These are phyloP conservation scores for Ptilorrhoa leucosticta DNA, from an alignment of 2,113 vertebrate genomes.

Conservation along the genomic window DNA sequence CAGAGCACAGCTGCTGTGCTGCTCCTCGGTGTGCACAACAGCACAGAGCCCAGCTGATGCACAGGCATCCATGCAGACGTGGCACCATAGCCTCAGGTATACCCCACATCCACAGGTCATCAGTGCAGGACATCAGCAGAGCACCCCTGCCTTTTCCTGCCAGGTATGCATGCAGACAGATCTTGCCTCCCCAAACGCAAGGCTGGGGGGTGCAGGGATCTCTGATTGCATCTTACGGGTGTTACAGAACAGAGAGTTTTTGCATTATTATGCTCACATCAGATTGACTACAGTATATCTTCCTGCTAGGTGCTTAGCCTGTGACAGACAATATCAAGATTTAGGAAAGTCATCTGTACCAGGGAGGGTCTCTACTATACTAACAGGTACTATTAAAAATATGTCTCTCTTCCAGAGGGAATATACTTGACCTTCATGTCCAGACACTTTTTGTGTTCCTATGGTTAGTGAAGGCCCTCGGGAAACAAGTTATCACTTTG, in stretches of 20 bases:
- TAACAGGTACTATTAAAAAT: neutral
- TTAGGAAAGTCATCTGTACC: neutral
- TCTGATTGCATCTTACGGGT: neutral
- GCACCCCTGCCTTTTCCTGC: neutral
- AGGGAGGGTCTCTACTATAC: neutral
- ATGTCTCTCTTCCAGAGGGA: neutral
- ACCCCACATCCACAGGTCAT: fast-evolving
- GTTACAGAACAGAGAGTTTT: neutral
- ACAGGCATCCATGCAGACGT: fast-evolving
- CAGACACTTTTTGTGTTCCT: neutral
- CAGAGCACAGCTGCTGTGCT: neutral
- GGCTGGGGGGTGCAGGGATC: neutral
- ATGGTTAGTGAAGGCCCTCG: neutral
- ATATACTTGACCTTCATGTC: neutral
- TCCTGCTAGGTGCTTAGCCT: neutral
- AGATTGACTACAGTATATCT: neutral
- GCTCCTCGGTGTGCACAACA: neutral
- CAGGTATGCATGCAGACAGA: fast-evolving
- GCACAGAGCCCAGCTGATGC: neutral
- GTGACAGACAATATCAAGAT: neutral
- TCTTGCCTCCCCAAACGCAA: neutral
- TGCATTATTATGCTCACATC: neutral
- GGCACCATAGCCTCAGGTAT: neutral
- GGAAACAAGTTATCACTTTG: neutral
- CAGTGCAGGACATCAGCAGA: neutral